Conservation (phyloP, 1,140 invertebrate genomes). For the Chrysopa pallens region DNA sequence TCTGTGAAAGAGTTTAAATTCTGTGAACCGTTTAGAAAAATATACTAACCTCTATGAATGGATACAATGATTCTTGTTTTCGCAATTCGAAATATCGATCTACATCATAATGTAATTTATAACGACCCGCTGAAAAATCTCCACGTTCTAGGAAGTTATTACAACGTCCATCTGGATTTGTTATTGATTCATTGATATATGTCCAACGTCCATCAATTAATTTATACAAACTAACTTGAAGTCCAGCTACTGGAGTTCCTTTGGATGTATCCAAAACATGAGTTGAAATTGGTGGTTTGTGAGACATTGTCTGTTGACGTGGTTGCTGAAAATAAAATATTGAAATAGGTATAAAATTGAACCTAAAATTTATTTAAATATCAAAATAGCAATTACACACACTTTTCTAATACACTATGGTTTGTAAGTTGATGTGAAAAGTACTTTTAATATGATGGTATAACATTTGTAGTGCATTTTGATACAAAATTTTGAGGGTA, state of each 20-base stretch:
- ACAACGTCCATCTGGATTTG: constrained; percentile 45
- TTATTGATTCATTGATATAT: constrained; percentile 39
- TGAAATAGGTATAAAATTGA: too few species aligned
- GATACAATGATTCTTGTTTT: constrained; percentile 47
- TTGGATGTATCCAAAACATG: constrained; percentile 47
- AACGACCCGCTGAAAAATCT: constrained; percentile 41
- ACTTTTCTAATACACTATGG: too few species aligned
- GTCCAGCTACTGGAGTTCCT: constrained; percentile 36
- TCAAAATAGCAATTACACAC: too few species aligned
- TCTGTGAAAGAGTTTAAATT: too few species aligned
- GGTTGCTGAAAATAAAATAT: constrained; percentile 3
- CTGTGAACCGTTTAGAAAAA: too few species aligned
- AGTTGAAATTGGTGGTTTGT: constrained; percentile 27
- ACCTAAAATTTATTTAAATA: too few species aligned
- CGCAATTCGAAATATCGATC: constrained; percentile 45
- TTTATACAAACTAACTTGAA: constrained; percentile 32
- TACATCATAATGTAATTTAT: constrained; percentile 59
- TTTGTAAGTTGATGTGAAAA: too few species aligned
- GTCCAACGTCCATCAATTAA: constrained; percentile 40
- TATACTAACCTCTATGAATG: constrained; percentile 50
- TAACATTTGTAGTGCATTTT: too few species aligned
- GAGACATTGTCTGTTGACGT: constrained; percentile 1
- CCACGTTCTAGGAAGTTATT: constrained; percentile 38
- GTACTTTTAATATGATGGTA: too few species aligned
- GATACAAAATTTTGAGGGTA: too few species aligned